Conservation (phyloP, 2,888 invertebrate species). For the Muscina levida region DNA sequence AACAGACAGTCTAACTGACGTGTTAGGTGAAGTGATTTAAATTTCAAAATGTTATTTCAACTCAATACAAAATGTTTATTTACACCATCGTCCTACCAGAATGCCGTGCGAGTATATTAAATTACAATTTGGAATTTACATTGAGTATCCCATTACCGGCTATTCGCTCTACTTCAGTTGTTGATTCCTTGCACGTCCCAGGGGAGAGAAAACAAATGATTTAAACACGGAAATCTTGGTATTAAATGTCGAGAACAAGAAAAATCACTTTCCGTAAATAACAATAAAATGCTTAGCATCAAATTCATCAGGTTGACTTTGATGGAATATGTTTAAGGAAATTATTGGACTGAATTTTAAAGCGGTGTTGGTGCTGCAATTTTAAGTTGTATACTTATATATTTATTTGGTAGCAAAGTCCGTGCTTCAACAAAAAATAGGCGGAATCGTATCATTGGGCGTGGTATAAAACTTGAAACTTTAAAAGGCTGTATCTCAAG, state of each 20-base stretch:
- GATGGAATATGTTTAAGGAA: too few species aligned
- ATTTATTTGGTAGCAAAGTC: too few species aligned
- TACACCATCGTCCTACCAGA: not conserved
- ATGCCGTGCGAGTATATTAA: slow-evolving; percentile 23
- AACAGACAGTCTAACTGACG: not conserved
- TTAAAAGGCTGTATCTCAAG: too few species aligned
- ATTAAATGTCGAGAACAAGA: slow-evolving; percentile 46
- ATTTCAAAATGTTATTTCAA: slow-evolving; percentile 26
- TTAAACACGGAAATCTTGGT: slow-evolving; percentile 17
- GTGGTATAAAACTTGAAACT: too few species aligned
- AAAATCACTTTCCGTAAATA: slow-evolving; percentile 48
- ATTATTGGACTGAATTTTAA: too few species aligned
- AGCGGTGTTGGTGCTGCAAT: too few species aligned
- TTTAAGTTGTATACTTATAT: too few species aligned
- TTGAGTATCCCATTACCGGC: not conserved
- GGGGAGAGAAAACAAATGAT: slow-evolving; percentile 39
- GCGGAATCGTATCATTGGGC: too few species aligned
- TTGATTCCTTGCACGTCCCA: slow-evolving; percentile 56
- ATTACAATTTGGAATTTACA: slow-evolving; percentile 21
- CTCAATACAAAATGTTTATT: slow-evolving; percentile 33
- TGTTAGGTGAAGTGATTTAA: not conserved
- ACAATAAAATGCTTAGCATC: slow-evolving; percentile 3
- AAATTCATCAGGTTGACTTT: not conserved
- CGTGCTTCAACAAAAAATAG: too few species aligned
- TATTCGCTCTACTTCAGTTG: not conserved